Conservation (phyloP, 2,113 vertebrate genomes). For the Lagenorhynchus albirostris region DNA sequence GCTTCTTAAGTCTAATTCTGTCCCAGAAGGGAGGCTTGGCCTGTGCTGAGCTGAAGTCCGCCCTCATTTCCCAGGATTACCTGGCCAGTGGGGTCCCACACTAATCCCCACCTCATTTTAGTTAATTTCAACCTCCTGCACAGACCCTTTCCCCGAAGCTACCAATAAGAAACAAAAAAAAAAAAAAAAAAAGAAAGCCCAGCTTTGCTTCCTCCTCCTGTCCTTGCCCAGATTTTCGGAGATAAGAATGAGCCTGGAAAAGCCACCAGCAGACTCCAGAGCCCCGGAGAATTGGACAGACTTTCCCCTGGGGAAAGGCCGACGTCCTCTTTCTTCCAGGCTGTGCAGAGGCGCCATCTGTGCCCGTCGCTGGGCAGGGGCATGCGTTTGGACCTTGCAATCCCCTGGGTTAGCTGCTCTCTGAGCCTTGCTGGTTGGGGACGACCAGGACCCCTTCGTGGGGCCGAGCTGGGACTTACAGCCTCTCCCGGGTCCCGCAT, state of each 20-base stretch:
- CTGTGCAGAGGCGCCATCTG: too few relatives aligned
- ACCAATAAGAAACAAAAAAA: not conserved
- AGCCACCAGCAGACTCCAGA: not conserved
- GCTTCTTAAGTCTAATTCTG: not conserved
- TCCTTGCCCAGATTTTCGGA: not conserved
- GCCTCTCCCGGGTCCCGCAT: accelerated
- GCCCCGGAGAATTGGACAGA: not conserved
- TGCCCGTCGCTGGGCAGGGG: accelerated
- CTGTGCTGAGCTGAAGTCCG: accelerated
- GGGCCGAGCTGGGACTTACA: not conserved
- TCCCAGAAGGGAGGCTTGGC: not conserved
- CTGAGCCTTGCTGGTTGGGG: not conserved
- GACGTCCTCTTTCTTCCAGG: not conserved
- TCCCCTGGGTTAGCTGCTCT: too few relatives aligned
- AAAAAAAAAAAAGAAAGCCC: too few relatives aligned
- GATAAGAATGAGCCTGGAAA: not conserved
- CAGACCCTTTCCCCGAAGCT: not conserved
- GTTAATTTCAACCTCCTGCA: not conserved
- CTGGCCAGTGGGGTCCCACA: accelerated
- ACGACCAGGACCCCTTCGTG: too few relatives aligned
- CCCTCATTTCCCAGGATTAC: not conserved
- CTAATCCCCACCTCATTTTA: not conserved
- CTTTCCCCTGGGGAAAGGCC: not conserved
- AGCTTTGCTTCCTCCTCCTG: not conserved
- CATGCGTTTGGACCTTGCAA: not conserved